Percentiles rank a stretch among this genome's conserved stretches.
Evolutionary conservation across 2,797 vertebrate species (phyloP).

Genomic region (Hylomyscus alleni): DNA sequence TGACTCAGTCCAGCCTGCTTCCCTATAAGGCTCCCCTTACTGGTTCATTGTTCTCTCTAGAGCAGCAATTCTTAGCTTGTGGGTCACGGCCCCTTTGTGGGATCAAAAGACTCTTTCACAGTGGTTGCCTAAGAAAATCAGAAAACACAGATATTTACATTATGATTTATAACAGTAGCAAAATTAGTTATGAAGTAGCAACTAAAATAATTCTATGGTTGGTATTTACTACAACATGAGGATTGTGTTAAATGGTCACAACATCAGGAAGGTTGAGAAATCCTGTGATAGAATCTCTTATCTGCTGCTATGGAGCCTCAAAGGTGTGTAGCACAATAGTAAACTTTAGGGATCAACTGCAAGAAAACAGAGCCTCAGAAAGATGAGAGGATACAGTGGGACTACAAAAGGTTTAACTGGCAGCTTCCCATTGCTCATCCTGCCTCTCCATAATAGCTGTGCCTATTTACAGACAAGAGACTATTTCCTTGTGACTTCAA

Average conservation of each 20-base stretch:
- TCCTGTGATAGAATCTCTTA: not conserved
- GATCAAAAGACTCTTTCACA: not conserved
- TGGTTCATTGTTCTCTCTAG: accelerated
- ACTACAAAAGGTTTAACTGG: too few relatives aligned
- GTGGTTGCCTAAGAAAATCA: not conserved
- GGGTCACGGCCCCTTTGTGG: not conserved
- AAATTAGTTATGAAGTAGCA: not conserved
- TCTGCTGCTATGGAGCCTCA: not conserved
- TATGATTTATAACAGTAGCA: not conserved
- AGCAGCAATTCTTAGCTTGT: not conserved
- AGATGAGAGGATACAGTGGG: not conserved
- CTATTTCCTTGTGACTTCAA: not conserved
- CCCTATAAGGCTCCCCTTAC: accelerated
- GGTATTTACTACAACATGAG: not conserved
- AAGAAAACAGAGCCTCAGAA: not conserved
- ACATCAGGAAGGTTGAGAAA: not conserved
- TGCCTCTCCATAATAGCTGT: not conserved
- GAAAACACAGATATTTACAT: not conserved
- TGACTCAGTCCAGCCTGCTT: not conserved
- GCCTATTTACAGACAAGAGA: not conserved
- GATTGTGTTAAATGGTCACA: not conserved
- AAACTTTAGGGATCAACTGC: not conserved
- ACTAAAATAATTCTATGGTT: not conserved
- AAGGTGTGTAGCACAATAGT: not conserved
- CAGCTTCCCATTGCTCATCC: not conserved